A percentile compares a stretch with the other conserved stretches of the same genome.
Conservation (phyloP, 2,113 vertebrate species). For the Serilophus lunatus region DNA sequence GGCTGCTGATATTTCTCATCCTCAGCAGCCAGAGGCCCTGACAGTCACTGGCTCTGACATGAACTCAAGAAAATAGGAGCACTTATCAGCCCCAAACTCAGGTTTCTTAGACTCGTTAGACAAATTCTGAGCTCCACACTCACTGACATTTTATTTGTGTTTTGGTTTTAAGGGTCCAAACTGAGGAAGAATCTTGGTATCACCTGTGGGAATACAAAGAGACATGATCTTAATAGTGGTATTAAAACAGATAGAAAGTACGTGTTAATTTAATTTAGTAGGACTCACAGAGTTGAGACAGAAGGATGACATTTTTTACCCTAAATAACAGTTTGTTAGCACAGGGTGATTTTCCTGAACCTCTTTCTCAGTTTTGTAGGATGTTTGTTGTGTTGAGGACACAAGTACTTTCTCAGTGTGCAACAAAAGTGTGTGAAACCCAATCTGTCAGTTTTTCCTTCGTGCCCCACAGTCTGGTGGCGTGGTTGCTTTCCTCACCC, state of each 20-base stretch:
- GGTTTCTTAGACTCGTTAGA: neutral
- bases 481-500: neutral
- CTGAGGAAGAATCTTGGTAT: neutral
- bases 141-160: neutral
- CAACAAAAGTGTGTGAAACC: neutral
- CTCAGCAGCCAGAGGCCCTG: neutral
- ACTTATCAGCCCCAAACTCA: neutral
- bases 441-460: neutral
- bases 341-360: neutral
- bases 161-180: neutral
- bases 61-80: neutral
- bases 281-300: neutral
- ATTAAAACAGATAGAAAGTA: neutral
- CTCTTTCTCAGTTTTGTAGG: neutral
- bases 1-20: neutral
- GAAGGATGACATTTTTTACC: neutral
- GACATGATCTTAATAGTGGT: neutral
- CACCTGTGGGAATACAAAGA: neutral
- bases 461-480: fast-evolving
- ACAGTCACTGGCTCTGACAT: neutral
- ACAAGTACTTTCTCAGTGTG: neutral
- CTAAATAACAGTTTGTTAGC: neutral
- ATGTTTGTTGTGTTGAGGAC: neutral
- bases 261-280: neutral
- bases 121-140: neutral